phyloP scores from a whole-genome alignment of 2,797 vertebrate species.

The Acanthis flammea region DNA sequence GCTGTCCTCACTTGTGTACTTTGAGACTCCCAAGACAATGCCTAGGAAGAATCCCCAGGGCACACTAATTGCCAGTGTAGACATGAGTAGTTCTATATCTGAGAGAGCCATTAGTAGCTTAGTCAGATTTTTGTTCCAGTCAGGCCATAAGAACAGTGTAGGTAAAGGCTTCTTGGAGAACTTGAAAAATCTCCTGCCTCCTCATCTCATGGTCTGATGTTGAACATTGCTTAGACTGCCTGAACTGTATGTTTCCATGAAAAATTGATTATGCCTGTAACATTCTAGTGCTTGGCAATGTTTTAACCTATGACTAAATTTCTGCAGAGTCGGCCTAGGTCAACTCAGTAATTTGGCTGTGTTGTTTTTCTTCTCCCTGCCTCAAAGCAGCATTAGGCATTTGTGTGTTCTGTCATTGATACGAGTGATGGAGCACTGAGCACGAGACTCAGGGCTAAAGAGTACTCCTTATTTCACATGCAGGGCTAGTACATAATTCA shows the following conservation, averaged over 20 bases:
- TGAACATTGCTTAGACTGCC: background rate
- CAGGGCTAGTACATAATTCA: background rate
- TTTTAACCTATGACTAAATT: background rate
- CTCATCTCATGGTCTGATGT: background rate
- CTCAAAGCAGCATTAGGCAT: background rate
- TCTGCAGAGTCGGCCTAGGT: background rate
- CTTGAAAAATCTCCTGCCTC: background rate
- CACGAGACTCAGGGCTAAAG: background rate
- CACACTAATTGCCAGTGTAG: background rate
- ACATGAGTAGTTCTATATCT: background rate
- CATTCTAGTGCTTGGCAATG: background rate
- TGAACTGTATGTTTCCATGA: background rate
- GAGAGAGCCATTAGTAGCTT: background rate
- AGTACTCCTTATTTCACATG: background rate
- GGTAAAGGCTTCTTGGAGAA: background rate
- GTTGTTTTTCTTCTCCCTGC: background rate
- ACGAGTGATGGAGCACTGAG: background rate
- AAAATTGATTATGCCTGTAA: background rate
- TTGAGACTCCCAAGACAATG: background rate
- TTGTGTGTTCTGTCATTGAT: background rate
- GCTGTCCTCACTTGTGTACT: rapidly evolving
- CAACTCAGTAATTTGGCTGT: background rate
- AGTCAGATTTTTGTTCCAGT: background rate
- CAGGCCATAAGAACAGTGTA: background rate
- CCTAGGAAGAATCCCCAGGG: background rate